Base-by-base conservation (phyloP, 2,888 invertebrate species). In the Papilio demoleus region DNA sequence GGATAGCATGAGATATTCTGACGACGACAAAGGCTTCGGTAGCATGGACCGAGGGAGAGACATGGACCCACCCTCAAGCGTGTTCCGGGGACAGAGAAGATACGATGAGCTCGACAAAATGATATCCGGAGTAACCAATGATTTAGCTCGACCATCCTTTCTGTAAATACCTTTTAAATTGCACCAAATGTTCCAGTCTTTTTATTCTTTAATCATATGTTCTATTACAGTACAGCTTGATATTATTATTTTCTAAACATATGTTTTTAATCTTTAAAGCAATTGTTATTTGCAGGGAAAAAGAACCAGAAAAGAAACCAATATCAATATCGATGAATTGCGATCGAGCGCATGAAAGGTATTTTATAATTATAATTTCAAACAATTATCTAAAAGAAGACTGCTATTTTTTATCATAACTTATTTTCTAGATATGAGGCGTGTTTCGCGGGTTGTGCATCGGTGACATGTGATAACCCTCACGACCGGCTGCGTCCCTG, bases 401-500 rank as follows among this genome's bases (percentile, higher is more conserved):
- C n/a, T n/a, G n/a, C n/a, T n/a, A n/a, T n/a, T n/a, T n/a, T n/a
- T n/a, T n/a, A n/a, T n/a, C n/a, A n/a, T n/a, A n/a, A n/a, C n/a
- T n/a, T n/a, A n/a, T n/a, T n/a, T n/a, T n/a, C 62, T 70, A 75
- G 92, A 69, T 92, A 85, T 72, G 92, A 92, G 73, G 78, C 86
- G 0, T 92, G 92, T 70, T 92, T 92, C 75, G 86, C 90, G 59
- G 92, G 92, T 0, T 92, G 92, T 70, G 90, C 92, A 1, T 83
- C 92, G 5, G 86, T 92, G 70, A 84, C 87, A 6, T 92, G 92
- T 70, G 92, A 92, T 82, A 92, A 92, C 78, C 92, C 92, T 0
- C 86, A 88, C 17, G 92, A 92, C 70, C 81, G 92, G 3, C 79
- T 92, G 77, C 89, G 87, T 2, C 89, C 92, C 12, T 92, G 92